Evolutionary conservation across 2,888 invertebrate genomes (phyloP).

Genomic region (Perizoma flavofasciatum): DNA sequence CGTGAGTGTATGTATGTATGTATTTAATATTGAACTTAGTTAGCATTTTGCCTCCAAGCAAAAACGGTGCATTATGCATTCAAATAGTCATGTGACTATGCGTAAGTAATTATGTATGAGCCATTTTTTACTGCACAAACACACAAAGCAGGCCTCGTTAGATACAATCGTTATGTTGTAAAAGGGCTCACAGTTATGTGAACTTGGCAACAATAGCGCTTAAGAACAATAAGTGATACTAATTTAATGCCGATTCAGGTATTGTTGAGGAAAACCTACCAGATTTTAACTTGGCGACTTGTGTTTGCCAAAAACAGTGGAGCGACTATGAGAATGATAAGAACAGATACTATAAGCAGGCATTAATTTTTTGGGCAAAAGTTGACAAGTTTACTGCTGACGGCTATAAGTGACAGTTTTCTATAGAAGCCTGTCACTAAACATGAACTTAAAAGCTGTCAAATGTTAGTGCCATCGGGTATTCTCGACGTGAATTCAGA

Average conservation of each 20-base stretch:
- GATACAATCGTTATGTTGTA: slow-evolving; percentile 65
- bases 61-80: slow-evolving; percentile 22
- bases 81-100: slow-evolving; percentile 10
- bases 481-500: too few relatives aligned
- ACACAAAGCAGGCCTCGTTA: slow-evolving; percentile 53
- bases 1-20: too few relatives aligned
- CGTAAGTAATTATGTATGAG: slow-evolving; percentile 31
- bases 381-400: too few relatives aligned
- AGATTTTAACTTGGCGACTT: neutral
- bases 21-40: too few relatives aligned
- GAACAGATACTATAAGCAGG: too few relatives aligned
- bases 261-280: slow-evolving; percentile 11
- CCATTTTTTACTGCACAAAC: slow-evolving; percentile 41
- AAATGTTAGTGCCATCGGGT: too few relatives aligned
- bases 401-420: too few relatives aligned
- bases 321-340: too few relatives aligned
- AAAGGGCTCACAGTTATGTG: slow-evolving; percentile 67
- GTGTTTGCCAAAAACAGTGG: neutral
- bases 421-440: too few relatives aligned
- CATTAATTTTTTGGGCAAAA: too few relatives aligned
- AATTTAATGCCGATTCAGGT: slow-evolving; percentile 15
- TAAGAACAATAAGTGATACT: slow-evolving; percentile 60
- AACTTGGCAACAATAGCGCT: slow-evolving; percentile 63
- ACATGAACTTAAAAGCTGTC: too few relatives aligned
- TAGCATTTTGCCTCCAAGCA: neutral